Base-by-base conservation (phyloP, 2,888 invertebrate species). In the Caenorhabditis afra region DNA sequence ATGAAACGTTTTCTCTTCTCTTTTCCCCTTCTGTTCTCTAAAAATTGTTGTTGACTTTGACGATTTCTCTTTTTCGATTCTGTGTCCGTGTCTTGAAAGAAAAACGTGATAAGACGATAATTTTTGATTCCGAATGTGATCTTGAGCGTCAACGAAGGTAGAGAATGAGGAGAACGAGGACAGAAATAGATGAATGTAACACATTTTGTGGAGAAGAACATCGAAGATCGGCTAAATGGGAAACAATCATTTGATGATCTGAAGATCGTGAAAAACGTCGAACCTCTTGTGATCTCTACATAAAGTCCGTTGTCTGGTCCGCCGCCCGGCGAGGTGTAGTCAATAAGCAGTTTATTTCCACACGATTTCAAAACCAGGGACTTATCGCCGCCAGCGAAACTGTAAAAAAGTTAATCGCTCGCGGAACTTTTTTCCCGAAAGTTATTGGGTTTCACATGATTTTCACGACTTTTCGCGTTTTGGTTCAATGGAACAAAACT, bases 181-280 rank as follows among this genome's bases (percentile, higher is more conserved):
- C 41, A 20, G 41, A 62, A 62, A 55, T 62, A 64, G 64, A 73
- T 44, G 50, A 35, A 44, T 10, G 41, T n/a, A 45, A 41, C 41
- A 45, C 20, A 49, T 29, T 50, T n/a, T 44, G 44, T n/a, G n/a
- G n/a, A n/a, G n/a, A n/a, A n/a, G 66, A 76, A 76, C 76, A 76
- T 76, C 68, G 68, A 45, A 76, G 64, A 65, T 68, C 59, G 58
- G 68, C 76, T 68, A 68, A 39, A 62, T 44, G 23, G 39, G 11
- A 23, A 47, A 53, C 18, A 59, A 29, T 49, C 29, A 29, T 29
- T 29, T 29, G 29, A 22, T 35, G 57, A 59, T 65, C 41, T 49
- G 49, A 45, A 59, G 50, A 74, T 50, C 59, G 7, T 3, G 29
- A 47, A 23, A 50, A 55, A 45, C n/a, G 45, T 16, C 55, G 37